A percentile compares a stretch with the other conserved stretches of the same genome.
These are phyloP conservation scores for Takifugu flavidus DNA, from an alignment of 2,113 vertebrate species.

Conservation along the genomic window DNA sequence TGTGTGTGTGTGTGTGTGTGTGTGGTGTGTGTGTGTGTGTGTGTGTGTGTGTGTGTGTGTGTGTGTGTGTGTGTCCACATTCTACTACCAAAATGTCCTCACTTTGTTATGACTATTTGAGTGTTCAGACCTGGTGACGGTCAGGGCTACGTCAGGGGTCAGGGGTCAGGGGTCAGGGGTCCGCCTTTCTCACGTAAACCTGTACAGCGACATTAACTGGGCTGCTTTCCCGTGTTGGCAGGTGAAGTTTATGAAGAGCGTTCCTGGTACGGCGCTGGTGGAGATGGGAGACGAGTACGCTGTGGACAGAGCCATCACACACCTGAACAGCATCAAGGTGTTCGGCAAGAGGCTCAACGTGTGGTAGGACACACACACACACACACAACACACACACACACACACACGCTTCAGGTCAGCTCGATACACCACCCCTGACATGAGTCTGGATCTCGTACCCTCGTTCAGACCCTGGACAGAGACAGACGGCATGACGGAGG, in stretches of 20 bases:
- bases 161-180: no score
- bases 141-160: no score
- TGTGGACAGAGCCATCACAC: slow-evolving; percentile 94
- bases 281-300: slow-evolving; percentile 98
- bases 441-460: not conserved
- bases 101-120: no score
- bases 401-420: not conserved
- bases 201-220: not conserved
- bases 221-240: slow-evolving; percentile 34
- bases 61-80: no score
- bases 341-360: slow-evolving; percentile 96
- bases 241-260: slow-evolving; percentile 99
- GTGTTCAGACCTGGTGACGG: no score
- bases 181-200: not conserved
- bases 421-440: not conserved
- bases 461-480: no score
- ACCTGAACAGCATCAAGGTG: slow-evolving; percentile 95
- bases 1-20: not conserved
- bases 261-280: slow-evolving; percentile 92
- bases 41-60: not conserved
- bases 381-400: not conserved
- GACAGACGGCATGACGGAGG: no score
- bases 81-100: no score
- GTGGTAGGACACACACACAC: slow-evolving; percentile 78
- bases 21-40: no score